A percentile compares a stretch with the other conserved stretches of the same genome.
These are phyloP conservation scores for Isotomurus palustris DNA, from an alignment of 2,888 invertebrate genomes.

Conservation along the genomic window DNA sequence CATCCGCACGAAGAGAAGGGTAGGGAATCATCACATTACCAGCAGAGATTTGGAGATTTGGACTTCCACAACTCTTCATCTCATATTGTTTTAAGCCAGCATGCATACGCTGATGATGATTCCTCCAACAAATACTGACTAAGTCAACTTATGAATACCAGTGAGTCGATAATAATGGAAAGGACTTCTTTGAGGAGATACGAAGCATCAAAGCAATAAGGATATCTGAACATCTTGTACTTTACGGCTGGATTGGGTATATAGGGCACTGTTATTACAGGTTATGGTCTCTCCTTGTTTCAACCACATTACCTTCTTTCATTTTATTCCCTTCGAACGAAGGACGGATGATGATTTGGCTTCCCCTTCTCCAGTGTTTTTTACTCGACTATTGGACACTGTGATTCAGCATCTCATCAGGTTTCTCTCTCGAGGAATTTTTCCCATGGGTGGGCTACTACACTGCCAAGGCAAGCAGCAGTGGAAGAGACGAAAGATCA, in stretches of 20 bases:
- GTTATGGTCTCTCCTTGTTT: constrained; percentile 27
- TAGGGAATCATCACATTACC: too few species aligned
- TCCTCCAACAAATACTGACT: too few species aligned
- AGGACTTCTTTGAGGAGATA: too few species aligned
- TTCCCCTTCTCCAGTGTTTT: constrained; percentile 26
- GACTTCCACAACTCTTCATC: too few species aligned
- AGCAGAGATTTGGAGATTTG: too few species aligned
- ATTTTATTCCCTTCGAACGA: not conserved
- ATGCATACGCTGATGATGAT: too few species aligned
- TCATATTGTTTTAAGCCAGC: too few species aligned
- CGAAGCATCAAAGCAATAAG: too few species aligned
- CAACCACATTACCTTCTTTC: too few species aligned
- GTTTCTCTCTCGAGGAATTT: constrained; percentile 40
- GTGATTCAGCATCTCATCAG: constrained; percentile 39
- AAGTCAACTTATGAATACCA: too few species aligned
- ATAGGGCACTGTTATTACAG: constrained; percentile 23
- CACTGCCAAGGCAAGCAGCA: constrained; percentile 7
- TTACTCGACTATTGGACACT: constrained; percentile 27
- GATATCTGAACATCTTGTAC: not conserved
- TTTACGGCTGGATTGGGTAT: not conserved
- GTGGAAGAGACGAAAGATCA: not conserved
- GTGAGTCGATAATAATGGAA: too few species aligned
- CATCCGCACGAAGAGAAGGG: too few species aligned
- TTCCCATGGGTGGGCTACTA: constrained; percentile 44
- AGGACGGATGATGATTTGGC: constrained; percentile 25